Evolutionary conservation across 2,113 vertebrate genomes (phyloP).

Genomic region (Clarias macrocephalus): DNA sequence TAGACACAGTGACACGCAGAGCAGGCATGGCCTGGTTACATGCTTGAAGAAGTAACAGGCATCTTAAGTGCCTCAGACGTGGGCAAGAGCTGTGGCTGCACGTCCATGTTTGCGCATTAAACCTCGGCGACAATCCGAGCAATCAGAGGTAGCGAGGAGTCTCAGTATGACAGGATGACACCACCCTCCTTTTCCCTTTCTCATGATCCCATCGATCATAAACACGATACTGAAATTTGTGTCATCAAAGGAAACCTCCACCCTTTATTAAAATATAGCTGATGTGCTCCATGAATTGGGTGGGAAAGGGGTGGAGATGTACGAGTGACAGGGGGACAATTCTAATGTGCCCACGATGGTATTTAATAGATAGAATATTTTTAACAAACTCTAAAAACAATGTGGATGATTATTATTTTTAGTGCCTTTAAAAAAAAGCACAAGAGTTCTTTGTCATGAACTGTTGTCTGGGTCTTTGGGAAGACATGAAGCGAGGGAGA

Average conservation of each 20-base stretch:
- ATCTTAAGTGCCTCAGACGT: conserved; percentile 13
- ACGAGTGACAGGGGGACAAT: not conserved
- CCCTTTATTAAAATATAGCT: not conserved
- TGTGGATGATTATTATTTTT: not conserved
- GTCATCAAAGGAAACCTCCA: not conserved
- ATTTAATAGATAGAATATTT: not conserved
- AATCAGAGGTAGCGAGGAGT: conserved; percentile 16
- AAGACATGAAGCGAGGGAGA: not conserved
- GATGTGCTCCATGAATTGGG: not conserved
- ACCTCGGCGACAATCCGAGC: not conserved
- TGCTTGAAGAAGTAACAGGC: conserved; percentile 34
- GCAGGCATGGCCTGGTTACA: not conserved
- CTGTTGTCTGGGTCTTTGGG: not conserved
- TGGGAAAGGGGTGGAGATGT: not conserved
- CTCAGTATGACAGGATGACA: conserved; percentile 12
- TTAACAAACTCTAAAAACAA: not conserved
- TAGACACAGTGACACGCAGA: not conserved
- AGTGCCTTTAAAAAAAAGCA: not conserved
- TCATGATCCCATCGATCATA: not conserved
- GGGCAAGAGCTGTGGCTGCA: not conserved
- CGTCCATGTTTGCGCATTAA: not conserved
- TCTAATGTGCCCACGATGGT: not conserved
- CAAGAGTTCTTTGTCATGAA: not conserved
- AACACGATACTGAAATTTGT: not conserved
- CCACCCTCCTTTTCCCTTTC: conserved; percentile 30